phyloP scores from a whole-genome alignment of 2,113 vertebrate genomes.

The Peromyscus californicus region DNA sequence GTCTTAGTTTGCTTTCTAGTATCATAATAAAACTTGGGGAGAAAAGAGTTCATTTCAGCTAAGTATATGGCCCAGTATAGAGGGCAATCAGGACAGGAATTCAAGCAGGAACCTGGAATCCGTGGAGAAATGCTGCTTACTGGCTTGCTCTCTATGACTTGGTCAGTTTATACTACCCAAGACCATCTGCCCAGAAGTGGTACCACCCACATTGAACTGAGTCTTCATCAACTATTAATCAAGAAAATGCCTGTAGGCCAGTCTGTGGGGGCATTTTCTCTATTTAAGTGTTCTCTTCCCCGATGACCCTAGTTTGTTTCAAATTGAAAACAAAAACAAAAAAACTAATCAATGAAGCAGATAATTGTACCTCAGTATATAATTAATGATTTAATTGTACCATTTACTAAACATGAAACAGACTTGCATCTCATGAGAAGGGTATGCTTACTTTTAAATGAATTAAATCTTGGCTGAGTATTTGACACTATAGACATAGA shows the following conservation, averaged over 20 bases:
- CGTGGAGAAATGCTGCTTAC: neutral
- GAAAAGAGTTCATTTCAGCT: neutral
- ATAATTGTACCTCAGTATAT: neutral
- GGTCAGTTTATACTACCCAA: neutral
- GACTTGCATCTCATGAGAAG: neutral
- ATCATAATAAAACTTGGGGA: neutral
- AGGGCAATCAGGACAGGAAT: neutral
- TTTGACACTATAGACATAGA: neutral
- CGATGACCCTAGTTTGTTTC: neutral
- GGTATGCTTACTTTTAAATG: neutral
- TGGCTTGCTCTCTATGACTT: neutral
- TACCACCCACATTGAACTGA: neutral
- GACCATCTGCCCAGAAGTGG: neutral
- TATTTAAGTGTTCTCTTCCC: neutral
- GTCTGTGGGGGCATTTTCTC: neutral
- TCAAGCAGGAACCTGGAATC: neutral
- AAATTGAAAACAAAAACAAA: neutral
- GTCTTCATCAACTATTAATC: neutral
- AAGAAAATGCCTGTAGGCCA: neutral
- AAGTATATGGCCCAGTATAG: neutral
- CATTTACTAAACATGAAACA: neutral
- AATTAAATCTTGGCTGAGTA: neutral
- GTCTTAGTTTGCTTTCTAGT: neutral
- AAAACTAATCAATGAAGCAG: neutral
- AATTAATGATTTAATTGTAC: neutral